Evolutionary conservation across 2,113 vertebrate genomes (phyloP), one percentile per base, ranked within the genome.

Genomic region (Limnothrissa miodon): DNA sequence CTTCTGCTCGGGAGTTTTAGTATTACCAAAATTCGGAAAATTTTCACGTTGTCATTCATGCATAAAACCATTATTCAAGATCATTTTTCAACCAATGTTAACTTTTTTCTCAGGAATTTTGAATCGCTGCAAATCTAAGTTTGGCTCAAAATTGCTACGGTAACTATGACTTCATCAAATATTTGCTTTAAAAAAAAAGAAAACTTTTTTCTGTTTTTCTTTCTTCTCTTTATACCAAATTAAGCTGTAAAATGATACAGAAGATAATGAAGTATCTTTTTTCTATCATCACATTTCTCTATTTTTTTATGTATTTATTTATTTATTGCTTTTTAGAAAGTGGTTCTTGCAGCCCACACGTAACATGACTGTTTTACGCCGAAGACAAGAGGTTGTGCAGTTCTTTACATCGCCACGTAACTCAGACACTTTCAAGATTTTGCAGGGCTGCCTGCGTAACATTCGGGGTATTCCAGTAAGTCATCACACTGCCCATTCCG

Each of bases 331-430:
- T 86, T 53, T 56, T 83, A 97, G 96, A 81, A 88, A 97, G 81
- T 99, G 98, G 98, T 96, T 99, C 81, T 94, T 95, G 74, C 93
- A 96, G 59, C 98, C 98, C 9, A 98, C 96, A 21, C 90, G 87
- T 66, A 95, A 98, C 82, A 81, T 96, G 84, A 87, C 82, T 1
- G 95, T 97, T 86, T 91, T 99, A 79, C 94, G 91, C 81, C 95
- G 96, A 84, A 95, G 98, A 42, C 94, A 99, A 85, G 96, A 99
- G 82, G 97, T 98, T 86, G 97, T 99, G 80, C 91, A 94, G 83
- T 99, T 98, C 91, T 98, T 99, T 83, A 91, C 96, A 6, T 92
- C 92, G 9, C 96, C 97, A 80, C 95, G 91, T 62, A 97, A 99
- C 88, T 94, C 95, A 0, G 96, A 97, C 83, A 89, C 89, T 78